Percentiles rank a stretch among this genome's conserved stretches.
These are phyloP conservation scores for Serripes groenlandicus DNA, from an alignment of 2,888 invertebrate genomes.

Conservation along the genomic window DNA sequence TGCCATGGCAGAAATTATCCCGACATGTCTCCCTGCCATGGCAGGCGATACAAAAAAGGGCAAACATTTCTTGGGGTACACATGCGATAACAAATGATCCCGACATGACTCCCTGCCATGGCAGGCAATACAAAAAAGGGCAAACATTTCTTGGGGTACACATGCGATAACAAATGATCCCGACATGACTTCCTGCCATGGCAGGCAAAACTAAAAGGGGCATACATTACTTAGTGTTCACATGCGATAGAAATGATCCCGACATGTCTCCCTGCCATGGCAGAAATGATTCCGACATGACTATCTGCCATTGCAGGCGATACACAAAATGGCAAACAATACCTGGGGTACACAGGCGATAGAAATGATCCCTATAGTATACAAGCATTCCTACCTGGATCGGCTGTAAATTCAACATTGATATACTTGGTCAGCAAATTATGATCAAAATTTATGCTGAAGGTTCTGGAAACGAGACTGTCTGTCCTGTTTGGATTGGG, in stretches of 20 bases:
- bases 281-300: not conserved
- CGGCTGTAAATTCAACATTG: constrained; percentile 8
- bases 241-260: too few species aligned
- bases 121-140: too few species aligned
- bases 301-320: not conserved
- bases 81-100: too few species aligned
- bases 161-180: too few species aligned
- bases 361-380: not conserved
- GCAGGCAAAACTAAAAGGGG: not conserved
- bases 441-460: not conserved
- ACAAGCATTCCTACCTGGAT: constrained; percentile 13
- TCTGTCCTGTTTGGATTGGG: not conserved
- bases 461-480: constrained; percentile 39
- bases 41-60: too few species aligned
- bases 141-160: too few species aligned
- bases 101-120: not conserved
- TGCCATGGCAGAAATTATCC: too few species aligned
- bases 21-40: too few species aligned
- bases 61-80: too few species aligned
- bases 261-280: too few species aligned
- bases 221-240: not conserved
- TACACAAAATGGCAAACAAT: not conserved
- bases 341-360: not conserved
- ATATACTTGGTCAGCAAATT: constrained; percentile 6
- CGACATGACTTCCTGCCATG: too few species aligned